phyloP scores from a whole-genome alignment of 2,113 vertebrate species.

The Rana temporaria region DNA sequence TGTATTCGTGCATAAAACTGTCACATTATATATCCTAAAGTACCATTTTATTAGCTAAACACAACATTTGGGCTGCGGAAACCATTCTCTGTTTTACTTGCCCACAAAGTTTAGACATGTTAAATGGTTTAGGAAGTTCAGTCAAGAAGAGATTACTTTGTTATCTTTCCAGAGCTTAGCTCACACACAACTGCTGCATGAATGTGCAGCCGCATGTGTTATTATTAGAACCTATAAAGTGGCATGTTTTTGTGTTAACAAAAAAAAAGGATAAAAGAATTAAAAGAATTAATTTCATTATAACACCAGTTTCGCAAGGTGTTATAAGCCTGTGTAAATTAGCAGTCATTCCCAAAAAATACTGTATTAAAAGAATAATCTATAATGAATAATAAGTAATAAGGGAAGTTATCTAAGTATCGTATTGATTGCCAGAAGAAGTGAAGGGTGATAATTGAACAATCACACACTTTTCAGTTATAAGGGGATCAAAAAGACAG shows the following conservation, averaged over 20 bases:
- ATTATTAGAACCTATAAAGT: constrained; percentile 25
- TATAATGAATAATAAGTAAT: not conserved
- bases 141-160: constrained; percentile 42
- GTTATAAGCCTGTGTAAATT: not conserved
- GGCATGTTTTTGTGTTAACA: constrained; percentile 22
- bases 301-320: not conserved
- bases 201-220: constrained; percentile 11
- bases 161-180: constrained; percentile 42
- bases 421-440: constrained; percentile 22
- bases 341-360: not conserved
- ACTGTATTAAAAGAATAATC: not conserved
- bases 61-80: constrained; percentile 17
- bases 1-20: constrained; percentile 38
- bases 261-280: not conserved
- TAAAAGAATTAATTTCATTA: not conserved
- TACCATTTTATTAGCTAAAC: constrained; percentile 45
- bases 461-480: not conserved
- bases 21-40: constrained; percentile 31
- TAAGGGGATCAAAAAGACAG: not conserved
- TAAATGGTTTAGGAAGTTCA: constrained; percentile 39
- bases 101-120: constrained; percentile 32
- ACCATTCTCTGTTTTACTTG: constrained; percentile 33
- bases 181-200: constrained; percentile 8
- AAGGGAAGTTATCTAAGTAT: not conserved
- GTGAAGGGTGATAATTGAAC: constrained; percentile 30